These are phyloP conservation scores for Benitochromis conjunctus DNA, from an alignment of 2,113 vertebrate species.

Conservation along the genomic window DNA sequence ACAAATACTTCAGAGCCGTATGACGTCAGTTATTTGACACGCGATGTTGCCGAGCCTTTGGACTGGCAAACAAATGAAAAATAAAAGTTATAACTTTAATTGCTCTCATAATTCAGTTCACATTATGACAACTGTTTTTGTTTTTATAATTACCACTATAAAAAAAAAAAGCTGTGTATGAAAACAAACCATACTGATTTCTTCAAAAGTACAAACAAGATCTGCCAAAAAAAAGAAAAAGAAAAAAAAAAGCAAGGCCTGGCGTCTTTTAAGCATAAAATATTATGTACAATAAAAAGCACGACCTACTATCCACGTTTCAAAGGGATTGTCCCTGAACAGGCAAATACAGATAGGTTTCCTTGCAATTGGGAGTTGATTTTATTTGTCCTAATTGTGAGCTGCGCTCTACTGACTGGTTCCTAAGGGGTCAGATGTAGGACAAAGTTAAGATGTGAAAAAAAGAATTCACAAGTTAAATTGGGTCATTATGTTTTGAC, in stretches of 20 bases:
- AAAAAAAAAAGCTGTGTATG: slow-evolving; percentile 23
- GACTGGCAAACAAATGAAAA: slow-evolving; percentile 53
- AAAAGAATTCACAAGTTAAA: neutral
- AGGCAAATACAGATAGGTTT: neutral
- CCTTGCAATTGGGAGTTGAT: neutral
- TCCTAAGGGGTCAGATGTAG: neutral
- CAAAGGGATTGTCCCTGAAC: slow-evolving; percentile 28
- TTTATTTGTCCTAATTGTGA: slow-evolving; percentile 1
- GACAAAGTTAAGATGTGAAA: neutral
- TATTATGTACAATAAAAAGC: slow-evolving; percentile 65
- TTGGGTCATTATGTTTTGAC: slow-evolving; percentile 11
- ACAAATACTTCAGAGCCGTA: slow-evolving; percentile 32
- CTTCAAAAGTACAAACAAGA: slow-evolving; percentile 36
- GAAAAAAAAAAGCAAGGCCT: slow-evolving; percentile 8
- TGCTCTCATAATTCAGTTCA: slow-evolving; percentile 40
- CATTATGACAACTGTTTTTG: slow-evolving; percentile 21
- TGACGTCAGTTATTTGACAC: slow-evolving; percentile 21
- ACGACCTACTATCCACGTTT: slow-evolving; percentile 40
- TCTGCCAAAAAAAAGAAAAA: neutral
- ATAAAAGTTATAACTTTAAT: slow-evolving; percentile 63
- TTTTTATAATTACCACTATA: neutral
- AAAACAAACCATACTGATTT: slow-evolving; percentile 26
- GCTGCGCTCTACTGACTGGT: neutral
- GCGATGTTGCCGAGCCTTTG: slow-evolving; percentile 46
- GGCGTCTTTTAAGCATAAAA: slow-evolving; percentile 52